Percentiles rank a stretch among this genome's conserved stretches.
These are phyloP conservation scores for Heliothis subflexa DNA, from an alignment of 1,140 invertebrate genomes.

Conservation along the genomic window DNA sequence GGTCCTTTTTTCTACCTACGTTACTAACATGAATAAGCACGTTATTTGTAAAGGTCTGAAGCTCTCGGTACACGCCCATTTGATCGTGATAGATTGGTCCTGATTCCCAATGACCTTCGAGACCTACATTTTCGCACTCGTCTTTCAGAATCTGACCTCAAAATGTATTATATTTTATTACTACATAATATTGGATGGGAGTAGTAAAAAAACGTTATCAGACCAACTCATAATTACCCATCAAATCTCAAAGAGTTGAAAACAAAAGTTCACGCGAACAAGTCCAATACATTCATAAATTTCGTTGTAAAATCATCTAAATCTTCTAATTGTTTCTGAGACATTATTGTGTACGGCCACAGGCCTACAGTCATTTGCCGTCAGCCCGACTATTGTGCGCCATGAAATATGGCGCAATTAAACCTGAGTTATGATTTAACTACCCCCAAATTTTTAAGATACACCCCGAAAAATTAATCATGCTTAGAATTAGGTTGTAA, in stretches of 20 bases:
- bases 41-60: conserved; percentile 6
- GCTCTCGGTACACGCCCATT: conserved; percentile 8
- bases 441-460: conserved; percentile 48
- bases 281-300: conserved; percentile 44
- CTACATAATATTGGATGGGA: neutral
- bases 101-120: conserved; percentile 31
- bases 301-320: conserved; percentile 41
- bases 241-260: neutral
- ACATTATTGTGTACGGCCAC: conserved; percentile 37
- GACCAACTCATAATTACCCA: neutral
- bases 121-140: conserved; percentile 9
- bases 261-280: conserved; percentile 30
- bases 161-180: neutral
- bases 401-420: conserved; percentile 48
- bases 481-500: conserved; percentile 10
- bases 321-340: conserved; percentile 51
- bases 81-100: conserved; percentile 33
- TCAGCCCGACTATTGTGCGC: conserved; percentile 43
- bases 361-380: conserved; percentile 40
- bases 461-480: conserved; percentile 46
- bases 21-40: conserved; percentile 18
- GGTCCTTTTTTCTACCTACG: neutral
- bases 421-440: conserved; percentile 45
- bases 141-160: conserved; percentile 21
- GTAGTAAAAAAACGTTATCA: neutral